Base-by-base conservation (phyloP, 2,113 vertebrate species). In the Ophiodon elongatus region DNA sequence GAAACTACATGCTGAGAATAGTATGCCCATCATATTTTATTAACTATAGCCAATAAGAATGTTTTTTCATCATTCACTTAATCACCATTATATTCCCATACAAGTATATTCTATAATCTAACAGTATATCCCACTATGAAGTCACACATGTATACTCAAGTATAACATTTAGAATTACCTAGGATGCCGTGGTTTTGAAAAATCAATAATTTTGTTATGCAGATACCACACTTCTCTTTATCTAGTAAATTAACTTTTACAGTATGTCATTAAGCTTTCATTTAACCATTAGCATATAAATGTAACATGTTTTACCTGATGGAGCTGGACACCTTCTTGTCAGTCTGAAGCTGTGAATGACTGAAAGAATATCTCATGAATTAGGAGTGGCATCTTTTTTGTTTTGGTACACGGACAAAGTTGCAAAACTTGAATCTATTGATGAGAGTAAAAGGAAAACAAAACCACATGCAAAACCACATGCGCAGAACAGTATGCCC, bases 401-500 rank as follows among this genome's bases (percentile, higher is more conserved):
- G 6, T 6, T 17, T 37, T 3, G 9, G 19, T 21, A 17, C 3
- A 56, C 19, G 23, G 67, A 25, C 35, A 43, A 54, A 65, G 56
- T 41, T 72, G 80, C 15, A 43, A 57, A 83, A 83, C 76, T 31
- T 54, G 59, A 83, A 43, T 62, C 8, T 33, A 0, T 1, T 6
- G 3, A 1, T 1, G n/a, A 6, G 5, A n/a, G 19, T 35, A 3
- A 0, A 35, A 59, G n/a, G n/a, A 25, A 71, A 83, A 11, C 9
- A 1, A 71, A 69, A 43, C 41, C 41, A 11, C 1, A 13, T 9
- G 41, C 9, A 1, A 71, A 69, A 43, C 41, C 41, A 11, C 1
- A 13, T 9, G 41, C 41, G 2, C 8, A 43, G 9, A 11, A 43
- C 41, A 43, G 41, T 43, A 43, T 11, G 10, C 2, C 41, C 41